These are phyloP conservation scores for Serrognathus titanus DNA, from an alignment of 2,888 invertebrate genomes.

Conservation along the genomic window DNA sequence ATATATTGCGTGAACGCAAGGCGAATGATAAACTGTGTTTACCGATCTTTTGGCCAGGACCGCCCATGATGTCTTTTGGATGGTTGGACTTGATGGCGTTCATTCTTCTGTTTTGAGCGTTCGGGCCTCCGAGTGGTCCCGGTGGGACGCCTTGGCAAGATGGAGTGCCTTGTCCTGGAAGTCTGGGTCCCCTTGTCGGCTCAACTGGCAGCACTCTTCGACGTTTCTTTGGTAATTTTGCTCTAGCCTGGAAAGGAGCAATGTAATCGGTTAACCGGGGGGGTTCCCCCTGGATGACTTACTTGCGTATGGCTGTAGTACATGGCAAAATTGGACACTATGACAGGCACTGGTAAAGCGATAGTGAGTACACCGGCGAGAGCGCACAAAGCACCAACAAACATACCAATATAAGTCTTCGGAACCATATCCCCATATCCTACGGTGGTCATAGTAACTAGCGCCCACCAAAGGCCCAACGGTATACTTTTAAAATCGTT, in stretches of 20 bases:
- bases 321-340: slow-evolving; percentile 98
- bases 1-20: slow-evolving; percentile 4
- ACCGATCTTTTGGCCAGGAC: slow-evolving; percentile 67
- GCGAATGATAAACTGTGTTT: slow-evolving; percentile 34
- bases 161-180: slow-evolving; percentile 48
- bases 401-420: slow-evolving; percentile 98
- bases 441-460: slow-evolving; percentile 98
- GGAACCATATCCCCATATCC: slow-evolving; percentile 99
- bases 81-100: slow-evolving; percentile 86
- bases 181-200: slow-evolving; percentile 71
- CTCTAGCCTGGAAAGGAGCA: slow-evolving; percentile 71
- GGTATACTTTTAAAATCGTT: slow-evolving; percentile 99
- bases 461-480: slow-evolving; percentile 96
- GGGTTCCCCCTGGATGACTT: slow-evolving; percentile 16
- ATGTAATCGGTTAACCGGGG: neutral
- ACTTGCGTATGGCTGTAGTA: slow-evolving; percentile 86
- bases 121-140: slow-evolving; percentile 53
- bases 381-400: slow-evolving; percentile 96
- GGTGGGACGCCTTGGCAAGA: slow-evolving; percentile 43
- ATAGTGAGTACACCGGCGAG: slow-evolving; percentile 98
- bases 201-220: slow-evolving; percentile 95
- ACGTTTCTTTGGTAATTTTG: slow-evolving; percentile 97
- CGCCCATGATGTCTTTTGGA: slow-evolving; percentile 71
- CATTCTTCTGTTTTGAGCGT: slow-evolving; percentile 70
- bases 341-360: slow-evolving; percentile 98